Evolutionary conservation across 2,888 invertebrate species (phyloP), one percentile per base, ranked within the genome.

Genomic region (Mantis religiosa): DNA sequence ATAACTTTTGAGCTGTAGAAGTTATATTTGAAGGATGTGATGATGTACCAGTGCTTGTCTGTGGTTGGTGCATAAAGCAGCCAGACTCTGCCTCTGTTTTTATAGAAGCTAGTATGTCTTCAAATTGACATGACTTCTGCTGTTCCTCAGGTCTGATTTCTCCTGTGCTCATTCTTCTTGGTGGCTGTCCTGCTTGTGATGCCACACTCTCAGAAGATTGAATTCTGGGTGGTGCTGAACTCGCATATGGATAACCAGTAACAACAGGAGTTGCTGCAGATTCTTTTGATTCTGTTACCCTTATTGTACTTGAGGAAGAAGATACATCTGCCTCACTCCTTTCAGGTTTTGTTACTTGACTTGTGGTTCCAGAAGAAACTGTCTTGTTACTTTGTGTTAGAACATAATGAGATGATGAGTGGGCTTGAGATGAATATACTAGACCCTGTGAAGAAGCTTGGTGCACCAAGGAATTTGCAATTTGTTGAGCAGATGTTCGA

Each of bases 81-180:
- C 20, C 54, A 20, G 54, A 71, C 25, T 71, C 54, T 20, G 54
- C 54, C 25, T 71, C 87, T 34, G 82, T 87, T 41, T 87, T 87
- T 28, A 87, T 82, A 20, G 54, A 27, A 20, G 87, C 27, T 9
- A 41, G 2, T 71, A 71, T 71, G 27, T 87, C 82, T 41, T 87
- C 82, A 82, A 87, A 87, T 15, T 87, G 87, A 34, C 87, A 87
- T 82, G 88, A 82, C 41, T 82, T 71, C 9, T 15, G n/a, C 14
- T 81, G 81, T 82, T 88, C 88, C 28, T 88, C 88, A 14, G 25
- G 82, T 34, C 85, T 88, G 1, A 84, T 34, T 88, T 84, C 82
- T 81, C 88, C 88, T 81, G 81, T 85, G 85, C 88, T 88, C 84
- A 84, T 82, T 85, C 84, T 84, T 85, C 88, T 85, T 8, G 30